phyloP scores from a whole-genome alignment of 53 echinoderm and acorn worm genomes.

The Zoroaster sp. region DNA sequence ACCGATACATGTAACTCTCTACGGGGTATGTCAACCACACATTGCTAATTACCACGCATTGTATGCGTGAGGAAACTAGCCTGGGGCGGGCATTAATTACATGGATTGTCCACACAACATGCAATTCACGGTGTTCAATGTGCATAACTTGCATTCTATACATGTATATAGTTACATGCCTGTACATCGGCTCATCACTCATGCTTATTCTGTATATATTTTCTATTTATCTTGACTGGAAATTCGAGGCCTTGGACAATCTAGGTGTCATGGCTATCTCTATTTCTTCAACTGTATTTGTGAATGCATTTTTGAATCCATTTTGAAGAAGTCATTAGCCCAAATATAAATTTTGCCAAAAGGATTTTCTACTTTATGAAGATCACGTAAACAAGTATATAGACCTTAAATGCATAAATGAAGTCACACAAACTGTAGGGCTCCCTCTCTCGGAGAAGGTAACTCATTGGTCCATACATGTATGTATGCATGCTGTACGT shows the following conservation, averaged over 20 bases:
- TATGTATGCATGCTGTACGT: no score
- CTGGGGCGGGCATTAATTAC: background rate
- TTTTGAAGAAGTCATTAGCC: no score
- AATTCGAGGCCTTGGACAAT: background rate
- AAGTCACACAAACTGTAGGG: no score
- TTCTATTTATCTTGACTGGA: background rate
- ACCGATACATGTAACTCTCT: background rate
- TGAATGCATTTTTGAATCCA: no score
- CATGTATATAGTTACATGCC: background rate
- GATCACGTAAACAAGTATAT: no score
- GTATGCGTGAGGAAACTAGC: background rate
- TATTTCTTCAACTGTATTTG: no score
- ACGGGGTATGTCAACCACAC: background rate
- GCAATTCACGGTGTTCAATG: background rate
- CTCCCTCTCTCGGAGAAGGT: no score
- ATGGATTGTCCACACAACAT: background rate
- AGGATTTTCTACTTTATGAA: no score
- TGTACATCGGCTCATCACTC: no score
- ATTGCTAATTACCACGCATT: background rate
- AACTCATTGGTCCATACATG: no score
- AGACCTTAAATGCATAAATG: no score
- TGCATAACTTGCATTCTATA: background rate
- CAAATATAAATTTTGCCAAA: no score
- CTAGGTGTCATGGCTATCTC: background rate
- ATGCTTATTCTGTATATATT: background rate